Percentiles rank a stretch among this genome's conserved stretches.
Conservation (phyloP, 2,797 vertebrate genomes). For the Lindbergichthys nudifrons region DNA sequence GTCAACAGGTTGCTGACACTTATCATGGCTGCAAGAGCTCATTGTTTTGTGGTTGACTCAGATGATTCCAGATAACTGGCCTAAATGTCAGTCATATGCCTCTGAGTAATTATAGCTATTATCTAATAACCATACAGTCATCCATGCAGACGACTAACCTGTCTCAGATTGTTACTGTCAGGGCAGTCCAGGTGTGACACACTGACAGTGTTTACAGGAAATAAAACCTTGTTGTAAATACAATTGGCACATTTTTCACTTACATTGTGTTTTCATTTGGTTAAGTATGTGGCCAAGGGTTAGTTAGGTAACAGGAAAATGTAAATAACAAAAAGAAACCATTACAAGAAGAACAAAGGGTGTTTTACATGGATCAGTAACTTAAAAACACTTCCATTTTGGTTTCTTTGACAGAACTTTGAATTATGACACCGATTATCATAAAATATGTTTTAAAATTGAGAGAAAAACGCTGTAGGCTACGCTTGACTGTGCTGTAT, state of each 20-base stretch:
- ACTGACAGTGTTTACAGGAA: constrained; percentile 14
- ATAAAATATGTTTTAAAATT: too few relatives aligned
- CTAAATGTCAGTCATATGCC: constrained; percentile 15
- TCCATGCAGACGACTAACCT: neutral
- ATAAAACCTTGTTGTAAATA: neutral
- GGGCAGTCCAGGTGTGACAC: neutral
- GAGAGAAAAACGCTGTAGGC: too few relatives aligned
- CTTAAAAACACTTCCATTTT: neutral
- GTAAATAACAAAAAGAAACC: neutral
- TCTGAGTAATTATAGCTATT: constrained; percentile 19
- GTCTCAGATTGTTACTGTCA: neutral
- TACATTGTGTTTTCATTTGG: neutral
- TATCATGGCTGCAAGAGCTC: neutral
- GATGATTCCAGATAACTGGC: neutral
- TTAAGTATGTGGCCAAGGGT: neutral
- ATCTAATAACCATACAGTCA: neutral
- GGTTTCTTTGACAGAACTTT: neutral
- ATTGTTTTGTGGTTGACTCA: constrained; percentile 34
- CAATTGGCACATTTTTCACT: neutral
- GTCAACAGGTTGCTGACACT: constrained; percentile 72
- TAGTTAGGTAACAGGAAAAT: neutral
- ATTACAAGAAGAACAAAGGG: neutral
- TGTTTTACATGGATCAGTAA: neutral
- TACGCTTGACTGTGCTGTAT: too few relatives aligned
- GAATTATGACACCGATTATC: neutral